Base-by-base conservation (phyloP, 37 sponge, comb jelly and placozoan genomes). In the Theonella swinhoei region DNA sequence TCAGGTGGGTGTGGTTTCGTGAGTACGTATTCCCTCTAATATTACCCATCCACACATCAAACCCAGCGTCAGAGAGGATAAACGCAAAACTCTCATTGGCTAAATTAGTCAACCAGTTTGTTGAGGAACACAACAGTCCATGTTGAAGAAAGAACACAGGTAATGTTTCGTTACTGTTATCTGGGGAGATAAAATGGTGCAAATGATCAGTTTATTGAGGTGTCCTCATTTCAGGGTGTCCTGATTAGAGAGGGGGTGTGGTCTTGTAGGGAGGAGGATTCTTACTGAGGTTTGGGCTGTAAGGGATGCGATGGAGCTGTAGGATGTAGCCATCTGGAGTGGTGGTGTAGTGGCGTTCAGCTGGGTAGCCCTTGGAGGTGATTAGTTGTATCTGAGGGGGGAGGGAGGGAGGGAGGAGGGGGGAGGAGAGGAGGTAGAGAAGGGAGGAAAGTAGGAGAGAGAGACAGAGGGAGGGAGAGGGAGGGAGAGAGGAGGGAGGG, bases 31-130 rank as follows among this genome's bases (percentile, higher is more conserved):
- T 98, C 2, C 99, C 99, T 33, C 99, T 68, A 5, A 96, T 79
- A 62, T 98, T 98, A 2, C 98, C 98, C 82, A 98, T 60, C 99
- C 99, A 98, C 39, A 98, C 99, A 83, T 98, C 99, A 83, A 83
- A 96, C 31, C 99, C 99, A 28, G 82, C 87, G 70, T 98, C 99
- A 11, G 99, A 94, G 47, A 90, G 68, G 23, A 92, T 81, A 68
- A 80, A 95, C 11, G 74, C 96, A 1, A 95, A 54, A 39, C 90
- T 80, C 54, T 95, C 78, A 9, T 76, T 82, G 24, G 69, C 68
- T 59, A 72, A 58, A 61, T 95, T 95, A 20, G 87, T 80, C 22
- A 95, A 60, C 93, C 93, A 95, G 83, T 92, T 87, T 22, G 93
- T 80, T 43, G 87, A 83, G 73, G 92, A 86, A 65, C 87, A 82